Percentiles rank a stretch among this genome's conserved stretches.
Evolutionary conservation across 2,797 vertebrate species (phyloP).

Genomic region (Calcarius lapponicus): DNA sequence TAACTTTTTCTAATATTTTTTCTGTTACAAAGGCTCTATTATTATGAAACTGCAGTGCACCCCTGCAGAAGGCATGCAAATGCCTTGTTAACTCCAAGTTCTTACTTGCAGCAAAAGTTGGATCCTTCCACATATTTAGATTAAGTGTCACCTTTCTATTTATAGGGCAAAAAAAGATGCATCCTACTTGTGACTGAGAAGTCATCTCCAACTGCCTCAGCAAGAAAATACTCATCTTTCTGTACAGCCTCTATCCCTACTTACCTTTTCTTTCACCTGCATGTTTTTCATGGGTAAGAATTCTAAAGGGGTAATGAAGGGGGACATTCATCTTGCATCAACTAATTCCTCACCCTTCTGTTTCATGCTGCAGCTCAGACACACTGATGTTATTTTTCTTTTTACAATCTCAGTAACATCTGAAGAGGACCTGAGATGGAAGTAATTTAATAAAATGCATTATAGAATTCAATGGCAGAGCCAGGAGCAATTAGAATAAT

Average conservation of each 20-base stretch:
- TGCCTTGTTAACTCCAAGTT: neutral
- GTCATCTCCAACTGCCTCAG: neutral
- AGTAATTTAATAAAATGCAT: constrained; percentile 20
- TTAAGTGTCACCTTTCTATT: neutral
- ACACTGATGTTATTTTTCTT: neutral
- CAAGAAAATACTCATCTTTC: neutral
- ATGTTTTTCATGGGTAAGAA: neutral
- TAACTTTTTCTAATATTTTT: neutral
- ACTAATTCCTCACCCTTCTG: neutral
- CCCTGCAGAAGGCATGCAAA: neutral
- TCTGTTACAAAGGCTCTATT: neutral
- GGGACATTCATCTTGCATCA: neutral
- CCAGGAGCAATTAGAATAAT: constrained; percentile 18
- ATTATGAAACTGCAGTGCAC: neutral
- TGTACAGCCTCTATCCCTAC: neutral
- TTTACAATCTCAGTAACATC: neutral
- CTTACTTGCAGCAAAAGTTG: neutral
- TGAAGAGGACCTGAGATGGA: neutral
- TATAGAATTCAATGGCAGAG: neutral
- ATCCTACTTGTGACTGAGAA: neutral
- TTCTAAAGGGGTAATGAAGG: neutral
- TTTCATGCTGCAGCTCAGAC: neutral
- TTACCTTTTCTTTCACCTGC: neutral
- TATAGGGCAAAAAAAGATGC: neutral
- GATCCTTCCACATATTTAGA: neutral